These are phyloP conservation scores for Asbolus verrucosus DNA, from an alignment of 1,140 invertebrate genomes.

Conservation along the genomic window DNA sequence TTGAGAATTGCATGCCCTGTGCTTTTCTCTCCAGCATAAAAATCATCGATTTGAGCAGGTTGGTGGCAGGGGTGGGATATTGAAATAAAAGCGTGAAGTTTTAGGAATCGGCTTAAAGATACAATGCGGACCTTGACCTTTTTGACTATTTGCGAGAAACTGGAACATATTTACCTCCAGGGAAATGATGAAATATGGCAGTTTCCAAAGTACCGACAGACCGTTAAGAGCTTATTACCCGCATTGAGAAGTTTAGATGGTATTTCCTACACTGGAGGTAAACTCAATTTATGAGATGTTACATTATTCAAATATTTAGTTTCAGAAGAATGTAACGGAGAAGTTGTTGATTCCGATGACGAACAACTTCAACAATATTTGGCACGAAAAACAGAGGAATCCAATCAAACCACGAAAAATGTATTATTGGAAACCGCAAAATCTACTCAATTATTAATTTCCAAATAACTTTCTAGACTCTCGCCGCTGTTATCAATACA, in stretches of 20 bases:
- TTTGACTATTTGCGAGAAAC: constrained; percentile 64
- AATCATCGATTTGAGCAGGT: constrained; percentile 69
- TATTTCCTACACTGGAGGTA: constrained; percentile 23
- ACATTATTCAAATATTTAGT: constrained; percentile 33
- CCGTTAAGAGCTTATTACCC: constrained; percentile 63
- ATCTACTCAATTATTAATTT: not conserved
- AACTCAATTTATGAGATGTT: constrained; percentile 24
- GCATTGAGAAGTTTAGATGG: constrained; percentile 65
- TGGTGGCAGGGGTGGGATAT: constrained; percentile 55
- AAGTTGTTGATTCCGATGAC: not conserved
- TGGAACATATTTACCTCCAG: constrained; percentile 64
- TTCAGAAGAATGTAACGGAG: constrained; percentile 15
- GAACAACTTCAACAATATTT: not conserved
- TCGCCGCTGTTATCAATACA: not conserved
- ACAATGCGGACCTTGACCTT: constrained; percentile 63
- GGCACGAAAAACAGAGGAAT: not conserved
- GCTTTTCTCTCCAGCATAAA: constrained; percentile 68
- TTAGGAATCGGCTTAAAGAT: constrained; percentile 65
- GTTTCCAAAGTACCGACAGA: constrained; percentile 61
- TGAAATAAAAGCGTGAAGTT: constrained; percentile 41
- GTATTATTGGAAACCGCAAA: not conserved
- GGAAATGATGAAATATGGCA: constrained; percentile 65
- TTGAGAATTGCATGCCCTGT: constrained; percentile 71
- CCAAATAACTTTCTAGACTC: not conserved
- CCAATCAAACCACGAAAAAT: not conserved